Conservation (phyloP, 1,140 invertebrate species). For the Drosophila busckii region DNA sequence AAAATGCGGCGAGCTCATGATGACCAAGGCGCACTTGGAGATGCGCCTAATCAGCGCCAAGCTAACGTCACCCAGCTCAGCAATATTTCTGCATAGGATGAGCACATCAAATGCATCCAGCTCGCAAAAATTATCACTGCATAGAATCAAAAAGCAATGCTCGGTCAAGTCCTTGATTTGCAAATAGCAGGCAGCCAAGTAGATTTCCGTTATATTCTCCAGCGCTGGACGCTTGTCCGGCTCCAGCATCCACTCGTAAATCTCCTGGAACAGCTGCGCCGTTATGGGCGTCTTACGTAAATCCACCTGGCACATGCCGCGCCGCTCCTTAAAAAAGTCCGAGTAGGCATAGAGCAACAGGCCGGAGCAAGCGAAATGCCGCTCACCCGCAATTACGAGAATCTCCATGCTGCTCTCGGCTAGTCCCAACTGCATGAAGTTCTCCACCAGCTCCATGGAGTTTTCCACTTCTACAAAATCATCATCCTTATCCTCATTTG, state of each 20-base stretch:
- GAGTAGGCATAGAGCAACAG: background rate
- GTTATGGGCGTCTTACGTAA: background rate
- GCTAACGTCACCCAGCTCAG: background rate
- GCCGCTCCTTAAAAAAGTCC: background rate
- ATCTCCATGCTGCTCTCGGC: background rate
- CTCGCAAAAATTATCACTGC: background rate
- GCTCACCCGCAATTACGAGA: background rate
- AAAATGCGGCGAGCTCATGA: slow-evolving; percentile 15
- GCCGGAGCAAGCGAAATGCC: slow-evolving; percentile 5
- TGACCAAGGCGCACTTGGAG: background rate
- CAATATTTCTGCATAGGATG: background rate
- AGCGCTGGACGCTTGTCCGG: background rate
- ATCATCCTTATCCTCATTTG: too few relatives aligned
- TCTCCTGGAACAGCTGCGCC: background rate
- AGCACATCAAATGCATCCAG: slow-evolving; percentile 15
- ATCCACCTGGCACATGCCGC: background rate
- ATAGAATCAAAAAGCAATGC: slow-evolving; percentile 5
- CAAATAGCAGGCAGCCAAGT: slow-evolving; percentile 4
- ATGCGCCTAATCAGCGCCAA: slow-evolving; percentile 12
- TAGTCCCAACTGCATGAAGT: too few relatives aligned
- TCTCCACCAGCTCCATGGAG: too few relatives aligned
- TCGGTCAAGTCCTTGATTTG: slow-evolving; percentile 9
- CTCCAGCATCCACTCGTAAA: slow-evolving; percentile 17
- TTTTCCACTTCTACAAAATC: too few relatives aligned
- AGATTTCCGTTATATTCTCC: background rate